Conservation (phyloP, 2,113 vertebrate species). For the Condylura cristata region DNA sequence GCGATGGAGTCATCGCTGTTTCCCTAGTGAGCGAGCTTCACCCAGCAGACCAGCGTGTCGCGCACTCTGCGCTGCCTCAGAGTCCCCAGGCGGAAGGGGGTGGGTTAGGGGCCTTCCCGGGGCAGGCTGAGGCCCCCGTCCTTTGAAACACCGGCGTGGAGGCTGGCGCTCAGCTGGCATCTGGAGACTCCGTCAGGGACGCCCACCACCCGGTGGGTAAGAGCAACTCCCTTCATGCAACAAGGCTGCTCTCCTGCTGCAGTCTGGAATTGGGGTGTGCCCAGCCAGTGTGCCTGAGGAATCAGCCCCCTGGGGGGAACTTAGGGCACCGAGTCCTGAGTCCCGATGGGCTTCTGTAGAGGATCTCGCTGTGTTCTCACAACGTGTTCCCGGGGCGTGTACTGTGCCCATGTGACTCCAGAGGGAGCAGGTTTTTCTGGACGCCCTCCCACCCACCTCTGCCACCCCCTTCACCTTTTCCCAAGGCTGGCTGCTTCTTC, state of each 20-base stretch:
- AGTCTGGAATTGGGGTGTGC: not conserved
- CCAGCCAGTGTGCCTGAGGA: too few relatives aligned
- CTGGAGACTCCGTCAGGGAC: not conserved
- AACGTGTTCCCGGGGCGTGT: not conserved
- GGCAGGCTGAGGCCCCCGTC: not conserved
- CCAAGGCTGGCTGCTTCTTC: not conserved
- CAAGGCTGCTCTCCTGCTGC: not conserved
- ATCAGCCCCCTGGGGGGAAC: not conserved
- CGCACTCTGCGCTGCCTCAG: accelerated
- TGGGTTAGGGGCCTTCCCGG: not conserved
- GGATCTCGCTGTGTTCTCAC: too few relatives aligned
- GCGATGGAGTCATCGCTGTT: not conserved
- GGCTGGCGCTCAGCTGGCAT: too few relatives aligned
- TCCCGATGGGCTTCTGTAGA: not conserved
- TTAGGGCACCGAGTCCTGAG: not conserved
- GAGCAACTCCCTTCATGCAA: not conserved
- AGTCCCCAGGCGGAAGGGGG: not conserved
- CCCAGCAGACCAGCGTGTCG: not conserved
- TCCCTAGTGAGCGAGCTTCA: not conserved
- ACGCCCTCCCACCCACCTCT: not conserved
- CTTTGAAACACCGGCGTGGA: not conserved
- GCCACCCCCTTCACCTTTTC: not conserved
- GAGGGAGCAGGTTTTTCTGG: not conserved
- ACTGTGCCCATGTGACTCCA: accelerated
- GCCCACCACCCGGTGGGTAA: not conserved